Base-by-base conservation (phyloP, 2,888 invertebrate genomes). In the Caenorhabditis doughertyi region DNA sequence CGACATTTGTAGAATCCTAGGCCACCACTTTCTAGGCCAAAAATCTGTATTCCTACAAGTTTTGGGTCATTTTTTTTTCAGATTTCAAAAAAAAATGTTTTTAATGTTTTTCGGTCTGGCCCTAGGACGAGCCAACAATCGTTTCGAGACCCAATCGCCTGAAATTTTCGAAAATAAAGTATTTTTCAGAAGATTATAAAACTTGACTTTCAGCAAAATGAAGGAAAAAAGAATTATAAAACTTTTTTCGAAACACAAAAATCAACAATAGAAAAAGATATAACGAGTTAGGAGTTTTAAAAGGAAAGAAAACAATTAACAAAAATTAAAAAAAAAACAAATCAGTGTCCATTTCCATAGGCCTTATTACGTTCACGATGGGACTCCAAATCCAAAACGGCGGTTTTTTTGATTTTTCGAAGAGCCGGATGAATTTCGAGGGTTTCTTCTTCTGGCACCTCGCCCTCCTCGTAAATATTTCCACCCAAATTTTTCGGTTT, bases 391-490 rank as follows among this genome's bases (percentile, higher is more conserved):
- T 82, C 70, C 49, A 82, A 58, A 25, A 68, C 56, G 8, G 82
- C 82, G 0, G 62, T 64, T 49, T 79, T 79, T 58, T 79, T 82
- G 35, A 82, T 82, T 56, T 55, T 55, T n/a, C 60, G 65, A 32
- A 82, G 55, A 3, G 23, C 62, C 21, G 73, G 77, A 56, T 82
- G 82, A 25, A 60, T 51, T 35, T 42, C 47, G 3, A 35, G 39
- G n/a, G 44, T 16, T 3, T 27, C 56, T 27, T 67, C 56, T 4
- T 23, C 42, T 0, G 82, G 72, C 27, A 70, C 77, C n/a, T 79
- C 77, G 35, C 77, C 77, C 32, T 82, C 82, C 16, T 82, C 82
- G 47, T 79, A 82, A 62, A 82, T 79, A 11, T 60, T 64, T 13
- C 82, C 82, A 8, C 82, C 82, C 7, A 82, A 21, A 25, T 32